Evolutionary conservation across 1,140 invertebrate species (phyloP).

Genomic region (Hylyphantes graminicola): DNA sequence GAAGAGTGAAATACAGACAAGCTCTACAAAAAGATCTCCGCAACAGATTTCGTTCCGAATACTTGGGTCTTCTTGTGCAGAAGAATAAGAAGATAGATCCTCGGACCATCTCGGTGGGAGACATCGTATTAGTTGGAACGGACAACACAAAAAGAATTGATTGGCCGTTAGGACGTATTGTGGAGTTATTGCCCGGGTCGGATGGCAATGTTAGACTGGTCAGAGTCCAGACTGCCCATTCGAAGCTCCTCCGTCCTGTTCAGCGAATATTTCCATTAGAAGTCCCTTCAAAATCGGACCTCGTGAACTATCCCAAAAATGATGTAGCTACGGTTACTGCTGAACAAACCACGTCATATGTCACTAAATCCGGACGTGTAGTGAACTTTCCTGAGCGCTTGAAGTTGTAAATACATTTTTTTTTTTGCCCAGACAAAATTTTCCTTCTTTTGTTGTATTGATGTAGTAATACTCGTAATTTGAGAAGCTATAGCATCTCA

Average conservation of each 20-base stretch:
- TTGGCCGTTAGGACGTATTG: no score
- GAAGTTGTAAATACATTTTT: no score
- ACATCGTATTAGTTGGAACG: slow-evolving; percentile 18
- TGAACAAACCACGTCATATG: no score
- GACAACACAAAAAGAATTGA: slow-evolving; percentile 13
- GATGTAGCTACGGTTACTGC: no score
- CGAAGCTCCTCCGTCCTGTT: background rate
- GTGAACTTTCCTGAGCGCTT: no score
- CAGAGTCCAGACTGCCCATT: background rate
- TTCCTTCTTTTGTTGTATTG: no score
- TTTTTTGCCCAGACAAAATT: no score
- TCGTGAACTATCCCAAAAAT: no score
- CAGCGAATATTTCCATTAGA: slow-evolving; percentile 20
- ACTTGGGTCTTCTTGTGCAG: slow-evolving; percentile 11
- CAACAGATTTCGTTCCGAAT: slow-evolving; percentile 12
- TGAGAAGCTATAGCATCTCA: no score
- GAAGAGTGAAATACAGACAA: background rate
- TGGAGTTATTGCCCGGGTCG: no score
- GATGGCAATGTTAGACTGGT: background rate
- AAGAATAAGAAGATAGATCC: slow-evolving; percentile 2
- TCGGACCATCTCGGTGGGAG: background rate
- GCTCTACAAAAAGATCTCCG: background rate
- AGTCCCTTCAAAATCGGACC: background rate
- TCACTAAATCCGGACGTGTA: no score
- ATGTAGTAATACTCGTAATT: no score